Evolutionary conservation across 2,888 invertebrate species (phyloP).

Genomic region (Drosophila koepferae): DNA sequence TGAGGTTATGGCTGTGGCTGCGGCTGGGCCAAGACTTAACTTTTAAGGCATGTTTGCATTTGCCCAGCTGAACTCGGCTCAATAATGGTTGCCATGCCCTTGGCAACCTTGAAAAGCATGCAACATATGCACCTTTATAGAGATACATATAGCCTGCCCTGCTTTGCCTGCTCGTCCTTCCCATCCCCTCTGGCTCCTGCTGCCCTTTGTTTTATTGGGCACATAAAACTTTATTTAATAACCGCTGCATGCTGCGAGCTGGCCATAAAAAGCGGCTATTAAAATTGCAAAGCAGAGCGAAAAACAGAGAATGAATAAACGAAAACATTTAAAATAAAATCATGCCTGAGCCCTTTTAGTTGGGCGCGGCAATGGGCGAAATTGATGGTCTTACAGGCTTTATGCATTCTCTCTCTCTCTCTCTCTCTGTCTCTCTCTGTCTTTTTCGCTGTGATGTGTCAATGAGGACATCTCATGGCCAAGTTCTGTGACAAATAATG

Average conservation of each 20-base stretch:
- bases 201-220: constrained; percentile 34
- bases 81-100: constrained; percentile 27
- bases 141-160: neutral
- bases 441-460: constrained; percentile 4
- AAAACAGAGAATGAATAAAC: constrained; percentile 39
- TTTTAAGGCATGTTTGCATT: constrained; percentile 24
- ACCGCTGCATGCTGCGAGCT: constrained; percentile 59
- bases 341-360: constrained; percentile 28
- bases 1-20: constrained; percentile 10
- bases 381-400: constrained; percentile 29
- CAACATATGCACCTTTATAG: neutral
- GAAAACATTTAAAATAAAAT: constrained; percentile 66
- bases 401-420: constrained; percentile 5
- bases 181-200: neutral
- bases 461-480: constrained; percentile 32
- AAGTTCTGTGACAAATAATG: neutral
- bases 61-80: constrained; percentile 16
- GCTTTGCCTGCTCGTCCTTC: neutral
- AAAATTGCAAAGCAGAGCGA: constrained; percentile 45
- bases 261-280: constrained; percentile 70
- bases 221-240: constrained; percentile 75
- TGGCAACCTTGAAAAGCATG: constrained; percentile 35
- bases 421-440: neutral
- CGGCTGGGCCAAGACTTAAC: constrained; percentile 6
- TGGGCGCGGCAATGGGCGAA: constrained; percentile 11